Percentiles rank a stretch among this genome's conserved stretches.
Conservation (phyloP, 2,888 invertebrate species). For the Trachelus iudaicus region DNA sequence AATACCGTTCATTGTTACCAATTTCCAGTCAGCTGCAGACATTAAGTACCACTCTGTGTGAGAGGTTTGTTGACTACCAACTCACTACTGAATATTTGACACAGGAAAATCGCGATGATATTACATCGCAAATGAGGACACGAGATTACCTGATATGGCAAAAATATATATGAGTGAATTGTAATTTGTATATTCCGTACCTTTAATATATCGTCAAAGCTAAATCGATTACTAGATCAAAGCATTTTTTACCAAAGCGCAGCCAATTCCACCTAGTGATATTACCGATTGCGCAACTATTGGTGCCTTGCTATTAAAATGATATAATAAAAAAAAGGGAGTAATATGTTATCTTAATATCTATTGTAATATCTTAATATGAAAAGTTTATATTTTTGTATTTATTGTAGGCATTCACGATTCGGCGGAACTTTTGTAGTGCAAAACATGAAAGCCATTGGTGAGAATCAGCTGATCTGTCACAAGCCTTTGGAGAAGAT, state of each 20-base stretch:
- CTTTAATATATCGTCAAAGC: not conserved
- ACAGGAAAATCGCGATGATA: too few species aligned
- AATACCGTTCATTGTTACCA: not conserved
- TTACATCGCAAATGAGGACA: too few species aligned
- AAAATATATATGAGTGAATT: not conserved
- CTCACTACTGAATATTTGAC: not conserved
- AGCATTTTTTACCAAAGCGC: not conserved
- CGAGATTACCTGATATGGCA: not conserved
- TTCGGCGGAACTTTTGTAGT: conserved; percentile 95
- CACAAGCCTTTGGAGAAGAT: conserved; percentile 87
- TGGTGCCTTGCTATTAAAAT: not conserved
- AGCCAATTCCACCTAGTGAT: not conserved
- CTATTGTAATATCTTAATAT: conserved; percentile 6
- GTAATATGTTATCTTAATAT: too few species aligned
- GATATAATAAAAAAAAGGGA: not conserved
- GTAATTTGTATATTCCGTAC: not conserved
- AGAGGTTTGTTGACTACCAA: not conserved
- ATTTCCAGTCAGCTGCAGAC: not conserved
- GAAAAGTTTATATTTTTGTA: conserved; percentile 13
- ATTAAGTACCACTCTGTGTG: not conserved
- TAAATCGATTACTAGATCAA: not conserved
- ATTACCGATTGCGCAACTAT: not conserved
- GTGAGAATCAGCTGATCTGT: conserved; percentile 85
- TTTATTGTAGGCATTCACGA: conserved; percentile 80
- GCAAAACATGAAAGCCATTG: conserved; percentile 92